Conservation (phyloP, 2,888 invertebrate species). For the Ptychoptera contaminata region DNA sequence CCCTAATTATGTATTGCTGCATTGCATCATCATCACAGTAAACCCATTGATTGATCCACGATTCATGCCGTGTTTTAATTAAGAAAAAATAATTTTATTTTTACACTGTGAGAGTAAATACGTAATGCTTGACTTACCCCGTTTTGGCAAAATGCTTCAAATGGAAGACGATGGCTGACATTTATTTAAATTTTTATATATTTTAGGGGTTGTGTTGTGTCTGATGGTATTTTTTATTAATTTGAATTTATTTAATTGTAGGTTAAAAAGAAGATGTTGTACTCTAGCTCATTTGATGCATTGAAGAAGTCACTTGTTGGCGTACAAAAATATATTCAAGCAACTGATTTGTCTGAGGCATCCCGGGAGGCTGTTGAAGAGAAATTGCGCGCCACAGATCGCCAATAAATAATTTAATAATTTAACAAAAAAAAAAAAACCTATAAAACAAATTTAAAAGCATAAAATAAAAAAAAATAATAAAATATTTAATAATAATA, state of each 20-base stretch:
- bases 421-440: slow-evolving; percentile 7
- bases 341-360: slow-evolving; percentile 88
- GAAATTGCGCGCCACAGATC: slow-evolving; percentile 86
- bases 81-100: too few species aligned
- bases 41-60: too few species aligned
- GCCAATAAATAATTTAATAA: slow-evolving; percentile 46
- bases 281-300: slow-evolving; percentile 92
- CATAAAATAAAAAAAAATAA: slow-evolving; percentile 3
- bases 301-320: slow-evolving; percentile 93
- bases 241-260: slow-evolving; percentile 11
- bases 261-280: slow-evolving; percentile 75
- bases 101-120: slow-evolving; percentile 2
- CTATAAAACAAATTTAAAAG: slow-evolving; percentile 5
- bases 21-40: too few species aligned
- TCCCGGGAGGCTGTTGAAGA: slow-evolving; percentile 87
- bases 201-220: too few species aligned
- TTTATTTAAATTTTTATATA: neutral
- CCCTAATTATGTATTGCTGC: too few species aligned
- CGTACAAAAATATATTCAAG: slow-evolving; percentile 94
- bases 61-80: too few species aligned
- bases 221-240: neutral
- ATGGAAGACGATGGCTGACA: neutral
- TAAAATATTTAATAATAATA: neutral
- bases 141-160: neutral
- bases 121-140: slow-evolving; percentile 1